Conservation (phyloP, 2,797 vertebrate genomes). For the Heterohyrax brucei region DNA sequence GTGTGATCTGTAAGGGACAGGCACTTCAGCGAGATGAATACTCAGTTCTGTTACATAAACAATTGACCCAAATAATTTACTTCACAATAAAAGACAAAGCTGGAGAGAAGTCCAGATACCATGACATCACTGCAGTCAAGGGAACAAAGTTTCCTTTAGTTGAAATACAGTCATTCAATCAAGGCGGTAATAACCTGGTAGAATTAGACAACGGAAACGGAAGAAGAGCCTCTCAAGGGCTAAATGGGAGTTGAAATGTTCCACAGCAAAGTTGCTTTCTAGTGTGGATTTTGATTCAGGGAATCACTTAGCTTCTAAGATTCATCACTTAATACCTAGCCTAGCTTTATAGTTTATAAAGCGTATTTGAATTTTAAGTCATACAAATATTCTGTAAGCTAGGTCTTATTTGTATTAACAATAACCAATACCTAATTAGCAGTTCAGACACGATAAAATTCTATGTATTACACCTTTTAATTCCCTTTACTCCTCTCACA, state of each 20-base stretch:
- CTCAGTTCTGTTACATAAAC: slow-evolving; percentile 68
- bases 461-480: background rate
- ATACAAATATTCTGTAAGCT: background rate
- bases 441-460: slow-evolving; percentile 1
- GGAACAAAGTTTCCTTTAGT: slow-evolving; percentile 26
- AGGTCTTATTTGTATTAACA: background rate
- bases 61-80: slow-evolving; percentile 55
- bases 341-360: background rate
- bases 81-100: slow-evolving; percentile 73
- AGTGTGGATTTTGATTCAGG: background rate
- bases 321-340: background rate
- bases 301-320: slow-evolving; percentile 43
- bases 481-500: slow-evolving; percentile 16
- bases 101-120: background rate
- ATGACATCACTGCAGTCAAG: background rate
- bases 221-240: background rate
- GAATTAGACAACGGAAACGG: background rate
- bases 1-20: slow-evolving; percentile 60
- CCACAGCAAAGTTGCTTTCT: background rate
- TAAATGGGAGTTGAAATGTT: background rate
- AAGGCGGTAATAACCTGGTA: background rate
- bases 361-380: background rate
- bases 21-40: slow-evolving; percentile 72
- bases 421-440: background rate
- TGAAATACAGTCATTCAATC: slow-evolving; percentile 34